phyloP scores from a whole-genome alignment of 2,888 invertebrate genomes.

The Ceramica pisi region DNA sequence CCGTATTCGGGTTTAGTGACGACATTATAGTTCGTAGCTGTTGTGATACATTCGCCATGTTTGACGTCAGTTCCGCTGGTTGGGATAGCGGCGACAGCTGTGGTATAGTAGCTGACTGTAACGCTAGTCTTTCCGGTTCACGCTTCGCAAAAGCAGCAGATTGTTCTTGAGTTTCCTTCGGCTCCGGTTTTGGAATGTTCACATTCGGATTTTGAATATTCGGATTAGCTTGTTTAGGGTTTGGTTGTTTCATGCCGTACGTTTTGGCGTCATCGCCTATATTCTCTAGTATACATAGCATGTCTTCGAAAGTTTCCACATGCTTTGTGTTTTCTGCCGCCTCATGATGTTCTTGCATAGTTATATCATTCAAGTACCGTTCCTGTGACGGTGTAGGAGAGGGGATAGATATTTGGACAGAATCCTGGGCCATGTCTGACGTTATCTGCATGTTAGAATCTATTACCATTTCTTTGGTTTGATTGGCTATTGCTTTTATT shows the following conservation, averaged over 20 bases:
- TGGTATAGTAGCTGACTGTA: constrained; percentile 91
- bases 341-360: constrained; percentile 91
- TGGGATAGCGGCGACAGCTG: constrained; percentile 94
- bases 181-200: constrained; percentile 72
- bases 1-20: constrained; percentile 90
- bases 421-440: constrained; percentile 91
- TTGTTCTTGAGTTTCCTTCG: constrained; percentile 77
- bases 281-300: constrained; percentile 93
- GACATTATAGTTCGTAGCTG: constrained; percentile 93
- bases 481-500: constrained; percentile 90
- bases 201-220: constrained; percentile 70
- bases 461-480: constrained; percentile 90
- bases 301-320: constrained; percentile 93
- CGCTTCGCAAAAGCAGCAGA: constrained; percentile 76
- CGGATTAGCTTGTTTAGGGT: constrained; percentile 66
- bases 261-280: constrained; percentile 88
- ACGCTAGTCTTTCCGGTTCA: constrained; percentile 80
- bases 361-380: constrained; percentile 92
- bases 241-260: constrained; percentile 77
- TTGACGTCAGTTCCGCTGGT: constrained; percentile 93
- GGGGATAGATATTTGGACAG: constrained; percentile 92
- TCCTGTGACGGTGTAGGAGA: constrained; percentile 92
- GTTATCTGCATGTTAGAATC: constrained; percentile 90
- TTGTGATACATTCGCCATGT: constrained; percentile 93
- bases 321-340: constrained; percentile 89